Evolutionary conservation across 2,113 vertebrate species (phyloP).

Genomic region (Mustelus asterias): DNA sequence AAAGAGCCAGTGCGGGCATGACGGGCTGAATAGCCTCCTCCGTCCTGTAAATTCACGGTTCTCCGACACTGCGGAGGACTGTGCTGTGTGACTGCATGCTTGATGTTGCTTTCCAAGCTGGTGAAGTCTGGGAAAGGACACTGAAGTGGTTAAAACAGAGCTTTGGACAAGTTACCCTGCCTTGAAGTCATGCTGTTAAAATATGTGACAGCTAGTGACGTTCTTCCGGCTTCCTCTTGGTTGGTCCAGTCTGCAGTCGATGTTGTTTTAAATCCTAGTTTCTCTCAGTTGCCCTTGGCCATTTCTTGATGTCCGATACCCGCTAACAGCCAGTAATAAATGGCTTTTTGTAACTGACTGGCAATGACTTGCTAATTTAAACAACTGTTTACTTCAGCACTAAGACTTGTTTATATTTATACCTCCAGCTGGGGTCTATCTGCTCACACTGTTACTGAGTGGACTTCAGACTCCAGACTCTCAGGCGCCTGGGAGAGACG

Average conservation of each 20-base stretch:
- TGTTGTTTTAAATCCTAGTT: not conserved
- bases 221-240: not conserved
- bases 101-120: not conserved
- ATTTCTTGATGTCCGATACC: not conserved
- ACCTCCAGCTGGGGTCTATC: not conserved
- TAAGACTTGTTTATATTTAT: not conserved
- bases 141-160: too few relatives aligned
- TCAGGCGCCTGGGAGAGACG: not conserved
- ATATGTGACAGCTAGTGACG: not conserved
- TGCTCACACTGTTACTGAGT: too few relatives aligned
- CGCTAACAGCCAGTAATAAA: not conserved
- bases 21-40: not conserved
- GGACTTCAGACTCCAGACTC: not conserved
- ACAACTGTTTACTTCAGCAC: not conserved
- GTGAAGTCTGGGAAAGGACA: not conserved
- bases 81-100: not conserved
- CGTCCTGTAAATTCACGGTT: not conserved
- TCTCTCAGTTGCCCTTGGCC: not conserved
- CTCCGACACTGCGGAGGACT: not conserved
- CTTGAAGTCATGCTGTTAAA: not conserved
- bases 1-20: not conserved
- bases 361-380: not conserved
- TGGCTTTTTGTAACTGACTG: not conserved
- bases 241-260: not conserved
- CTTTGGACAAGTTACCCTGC: not conserved